phyloP scores from a whole-genome alignment of 2,888 invertebrate species.

The Ferdinandea cuprea region DNA sequence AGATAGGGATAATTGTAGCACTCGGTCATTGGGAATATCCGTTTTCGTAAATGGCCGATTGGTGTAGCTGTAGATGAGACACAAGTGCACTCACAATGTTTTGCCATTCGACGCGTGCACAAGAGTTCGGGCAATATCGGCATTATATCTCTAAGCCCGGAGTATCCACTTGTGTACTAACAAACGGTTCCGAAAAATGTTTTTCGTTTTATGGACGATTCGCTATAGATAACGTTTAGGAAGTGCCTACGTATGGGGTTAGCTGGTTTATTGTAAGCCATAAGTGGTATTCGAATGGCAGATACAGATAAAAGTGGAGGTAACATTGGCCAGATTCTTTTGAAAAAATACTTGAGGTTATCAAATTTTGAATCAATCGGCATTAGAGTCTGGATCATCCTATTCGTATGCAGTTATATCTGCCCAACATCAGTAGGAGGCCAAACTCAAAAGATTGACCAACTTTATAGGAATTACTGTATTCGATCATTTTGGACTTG shows the following conservation, averaged over 20 bases:
- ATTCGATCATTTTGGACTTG: no score
- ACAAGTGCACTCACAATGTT: conserved; percentile 29
- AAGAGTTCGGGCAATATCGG: not conserved
- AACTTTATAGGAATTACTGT: no score
- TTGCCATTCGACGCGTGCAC: conserved; percentile 12
- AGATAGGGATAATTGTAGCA: conserved; percentile 56
- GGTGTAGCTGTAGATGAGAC: conserved; percentile 47
- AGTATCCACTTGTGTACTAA: no score
- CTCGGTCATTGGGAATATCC: conserved; percentile 51
- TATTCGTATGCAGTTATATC: no score
- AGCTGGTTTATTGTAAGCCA: not conserved
- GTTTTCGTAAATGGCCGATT: conserved; percentile 50
- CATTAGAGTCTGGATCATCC: no score
- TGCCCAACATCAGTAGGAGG: no score
- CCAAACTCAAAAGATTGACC: no score
- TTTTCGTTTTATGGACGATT: conserved; percentile 6
- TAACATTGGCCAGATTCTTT: no score
- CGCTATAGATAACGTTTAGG: not conserved
- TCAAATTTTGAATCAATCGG: no score
- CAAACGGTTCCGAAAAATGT: conserved; percentile 2
- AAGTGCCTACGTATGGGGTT: not conserved
- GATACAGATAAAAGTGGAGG: not conserved
- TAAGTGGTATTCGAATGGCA: not conserved
- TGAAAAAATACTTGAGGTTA: no score
- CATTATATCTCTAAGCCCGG: not conserved